These are phyloP conservation scores for Tor tambroides DNA, from an alignment of 2,113 vertebrate genomes.

Conservation along the genomic window DNA sequence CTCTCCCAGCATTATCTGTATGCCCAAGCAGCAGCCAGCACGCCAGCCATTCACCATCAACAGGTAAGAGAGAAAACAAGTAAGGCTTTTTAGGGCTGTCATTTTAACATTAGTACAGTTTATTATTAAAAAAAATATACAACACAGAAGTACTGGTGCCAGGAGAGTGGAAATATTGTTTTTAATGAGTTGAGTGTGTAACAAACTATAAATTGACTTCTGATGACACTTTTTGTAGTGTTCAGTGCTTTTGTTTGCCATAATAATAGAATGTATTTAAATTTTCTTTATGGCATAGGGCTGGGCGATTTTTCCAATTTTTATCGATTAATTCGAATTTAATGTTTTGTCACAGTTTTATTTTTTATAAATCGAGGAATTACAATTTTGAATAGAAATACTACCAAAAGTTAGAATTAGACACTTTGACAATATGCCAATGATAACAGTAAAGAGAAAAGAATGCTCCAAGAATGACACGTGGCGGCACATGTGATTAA, in stretches of 20 bases:
- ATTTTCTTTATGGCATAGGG: too few species aligned
- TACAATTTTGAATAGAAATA: too few species aligned
- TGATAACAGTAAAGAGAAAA: too few species aligned
- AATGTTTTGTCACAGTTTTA: too few species aligned
- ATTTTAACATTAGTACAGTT: too few species aligned
- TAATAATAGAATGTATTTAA: not conserved
- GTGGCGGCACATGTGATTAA: too few species aligned
- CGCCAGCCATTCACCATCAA: conserved; percentile 99
- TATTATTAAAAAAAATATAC: not conserved
- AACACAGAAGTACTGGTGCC: not conserved
- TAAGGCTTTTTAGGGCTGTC: not conserved
- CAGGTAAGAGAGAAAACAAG: conserved; percentile 79
- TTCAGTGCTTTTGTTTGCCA: not conserved
- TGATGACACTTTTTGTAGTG: not conserved
- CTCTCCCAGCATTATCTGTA: conserved; percentile 99
- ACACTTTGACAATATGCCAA: too few species aligned
- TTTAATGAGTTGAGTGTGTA: not conserved
- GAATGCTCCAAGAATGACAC: too few species aligned
- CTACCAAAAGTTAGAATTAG: too few species aligned
- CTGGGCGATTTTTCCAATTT: too few species aligned
- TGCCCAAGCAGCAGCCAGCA: conserved; percentile 99
- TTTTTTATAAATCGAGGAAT: too few species aligned
- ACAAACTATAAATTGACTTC: not conserved
- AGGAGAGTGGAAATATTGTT: not conserved
- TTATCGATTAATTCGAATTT: too few species aligned